Evolutionary conservation across 2,888 invertebrate species (phyloP), one percentile per base, ranked within the genome.

Genomic region (Drosophila stalkeri): DNA sequence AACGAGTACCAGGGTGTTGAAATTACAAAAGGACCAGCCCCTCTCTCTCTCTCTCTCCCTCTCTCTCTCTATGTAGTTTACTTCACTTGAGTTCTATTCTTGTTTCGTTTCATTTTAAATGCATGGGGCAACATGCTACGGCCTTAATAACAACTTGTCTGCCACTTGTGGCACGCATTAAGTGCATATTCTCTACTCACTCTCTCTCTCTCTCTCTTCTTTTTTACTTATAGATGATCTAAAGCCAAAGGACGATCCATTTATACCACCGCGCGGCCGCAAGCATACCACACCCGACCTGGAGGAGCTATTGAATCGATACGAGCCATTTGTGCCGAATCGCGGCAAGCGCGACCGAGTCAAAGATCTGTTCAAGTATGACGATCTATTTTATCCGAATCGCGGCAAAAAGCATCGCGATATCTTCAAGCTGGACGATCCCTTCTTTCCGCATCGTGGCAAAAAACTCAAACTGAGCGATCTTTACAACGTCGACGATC

Each of bases 311-410:
- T 59, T 91, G 64, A 79, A 90, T 49, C 91, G 89, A 52, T 86
- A 89, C 63, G 93, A 93, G 61, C 81, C 91, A 23, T 93, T 93
- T 82, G 90, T 93, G 18, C 93, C 93, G 41, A 91, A 93, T 89
- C 93, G 93, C 76, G 93, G 93, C 62, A 91, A 86, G 75, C 92
- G 91, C 66, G 92, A 93, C 81, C 90, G 89, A 82, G 89, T 93
- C 80, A 91, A 88, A 86, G 93, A 93, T 83, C 87, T 93, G 63
- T 92, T 93, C 72, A 92, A 92, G 86, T 91, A 92, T 80, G 91
- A 92, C 75, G 93, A 93, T 89, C 86, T 92, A 67, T 93, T 93
- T 82, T 91, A 89, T 85, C 92, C 93, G 64, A 91, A 92, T 86
- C 92, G 93, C 56, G 93, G 93, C 69, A 93, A 92, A 75, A 91